Evolutionary conservation across 2,797 vertebrate species (phyloP).

Genomic region (Ficedula albicollis): DNA sequence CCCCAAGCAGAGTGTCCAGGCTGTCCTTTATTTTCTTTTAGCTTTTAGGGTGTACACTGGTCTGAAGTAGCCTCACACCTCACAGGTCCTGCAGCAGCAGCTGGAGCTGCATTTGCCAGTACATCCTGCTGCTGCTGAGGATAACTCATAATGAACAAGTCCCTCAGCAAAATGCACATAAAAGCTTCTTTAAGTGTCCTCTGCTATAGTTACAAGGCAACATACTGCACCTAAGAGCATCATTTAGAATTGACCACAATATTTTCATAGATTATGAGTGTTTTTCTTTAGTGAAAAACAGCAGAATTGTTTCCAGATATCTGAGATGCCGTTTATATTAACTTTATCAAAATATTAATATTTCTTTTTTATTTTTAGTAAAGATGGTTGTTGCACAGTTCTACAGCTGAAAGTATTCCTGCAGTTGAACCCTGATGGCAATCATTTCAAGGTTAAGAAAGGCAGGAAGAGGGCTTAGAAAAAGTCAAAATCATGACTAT

Average conservation of each 20-base stretch:
- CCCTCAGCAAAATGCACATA: background rate
- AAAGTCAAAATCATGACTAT: background rate
- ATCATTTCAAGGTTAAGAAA: background rate
- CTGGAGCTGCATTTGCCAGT: background rate
- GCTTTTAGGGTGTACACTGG: rapidly evolving
- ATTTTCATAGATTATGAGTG: background rate
- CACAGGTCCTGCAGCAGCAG: background rate
- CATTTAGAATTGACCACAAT: background rate
- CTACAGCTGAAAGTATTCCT: background rate
- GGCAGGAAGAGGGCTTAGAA: background rate
- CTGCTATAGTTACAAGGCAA: background rate
- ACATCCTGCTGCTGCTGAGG: background rate
- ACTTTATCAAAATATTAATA: background rate
- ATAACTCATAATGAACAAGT: background rate
- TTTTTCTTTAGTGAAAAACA: background rate
- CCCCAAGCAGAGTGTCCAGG: background rate
- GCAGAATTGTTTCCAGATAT: background rate
- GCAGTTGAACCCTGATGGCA: background rate
- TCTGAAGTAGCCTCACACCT: background rate
- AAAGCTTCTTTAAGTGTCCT: background rate
- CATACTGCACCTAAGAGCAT: background rate
- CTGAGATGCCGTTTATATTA: background rate
- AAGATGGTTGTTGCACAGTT: background rate
- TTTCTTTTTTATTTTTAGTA: background rate
- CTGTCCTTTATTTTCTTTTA: background rate